Base-by-base conservation (phyloP, 35 echinoderm and acorn worm genomes). In the Nesometra sesokonis region DNA sequence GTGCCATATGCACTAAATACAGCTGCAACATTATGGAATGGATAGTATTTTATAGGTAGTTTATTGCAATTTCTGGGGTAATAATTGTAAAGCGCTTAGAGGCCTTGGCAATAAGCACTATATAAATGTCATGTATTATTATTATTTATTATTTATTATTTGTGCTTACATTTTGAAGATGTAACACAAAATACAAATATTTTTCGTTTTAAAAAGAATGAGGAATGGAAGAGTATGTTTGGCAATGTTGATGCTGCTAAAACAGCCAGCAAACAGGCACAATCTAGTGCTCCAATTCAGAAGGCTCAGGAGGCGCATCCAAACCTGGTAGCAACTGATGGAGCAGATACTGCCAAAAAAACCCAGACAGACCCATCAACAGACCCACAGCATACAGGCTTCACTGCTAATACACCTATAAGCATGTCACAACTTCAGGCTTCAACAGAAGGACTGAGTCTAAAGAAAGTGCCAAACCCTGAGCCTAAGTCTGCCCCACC, bases 161-260 rank as follows among this genome's bases (percentile, higher is more conserved):
- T n/a, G n/a, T n/a, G n/a, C n/a, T n/a, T n/a, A n/a, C n/a, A n/a
- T n/a, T n/a, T n/a, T n/a, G n/a, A n/a, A n/a, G n/a, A n/a, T n/a
- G n/a, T n/a, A n/a, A n/a, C n/a, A n/a, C n/a, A n/a, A n/a, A n/a
- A n/a, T n/a, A n/a, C n/a, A n/a, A n/a, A n/a, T 67, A 0, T 47
- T 86, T 32, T 32, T 35, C 40, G 23, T 33, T 17, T 86, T 47
- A 78, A 37, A 0, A 30, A 97, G 94, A 97, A 97, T 86, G 94
- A 97, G 37, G 94, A 97, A 80, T 97, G 94, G 94, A 88, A 90
- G 81, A 90, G 91, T 37, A 97, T 97, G 91, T 93, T 97, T 89
- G 94, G 94, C 0, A 81, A 87, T 11, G 36, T 78, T 23, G 78
- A 85, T 32, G 31, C 77, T n/a, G 4, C 77, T 0, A 89, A 93